These are phyloP conservation scores for Notothenia coriiceps DNA, from an alignment of 2,113 vertebrate genomes.

Conservation along the genomic window DNA sequence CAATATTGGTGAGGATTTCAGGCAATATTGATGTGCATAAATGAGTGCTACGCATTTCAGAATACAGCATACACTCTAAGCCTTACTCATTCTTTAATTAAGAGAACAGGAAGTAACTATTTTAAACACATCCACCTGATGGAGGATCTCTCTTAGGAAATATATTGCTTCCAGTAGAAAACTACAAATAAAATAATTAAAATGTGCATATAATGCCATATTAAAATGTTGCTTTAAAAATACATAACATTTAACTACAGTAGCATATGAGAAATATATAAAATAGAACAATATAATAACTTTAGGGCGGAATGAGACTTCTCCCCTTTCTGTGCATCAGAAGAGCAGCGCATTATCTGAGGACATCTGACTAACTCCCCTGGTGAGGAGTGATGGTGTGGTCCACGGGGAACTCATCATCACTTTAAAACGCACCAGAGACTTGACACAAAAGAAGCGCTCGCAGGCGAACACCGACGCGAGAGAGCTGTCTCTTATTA, in stretches of 20 bases:
- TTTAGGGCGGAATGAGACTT: not conserved
- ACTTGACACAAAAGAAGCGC: slow-evolving; percentile 73
- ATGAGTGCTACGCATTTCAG: not conserved
- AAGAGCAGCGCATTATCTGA: slow-evolving; percentile 8
- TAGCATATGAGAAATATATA: not conserved
- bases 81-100: not conserved
- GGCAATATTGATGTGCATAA: slow-evolving; percentile 7
- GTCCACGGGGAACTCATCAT: slow-evolving; percentile 77
- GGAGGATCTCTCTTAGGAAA: not conserved
- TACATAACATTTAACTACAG: not conserved
- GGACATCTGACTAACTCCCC: slow-evolving; percentile 57
- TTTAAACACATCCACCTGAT: slow-evolving; percentile 3
- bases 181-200: no score
- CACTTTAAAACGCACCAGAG: slow-evolving; percentile 78
- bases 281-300: not conserved
- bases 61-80: not conserved
- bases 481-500: slow-evolving; percentile 63
- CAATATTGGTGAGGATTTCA: not conserved
- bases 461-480: slow-evolving; percentile 52
- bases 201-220: not conserved
- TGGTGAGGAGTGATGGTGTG: slow-evolving; percentile 61
- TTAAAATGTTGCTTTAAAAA: not conserved
- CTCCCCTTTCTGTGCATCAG: not conserved
- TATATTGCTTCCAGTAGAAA: not conserved
- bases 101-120: not conserved